Evolutionary conservation across 2,888 invertebrate species (phyloP).

Genomic region (Cephus rjabovi): DNA sequence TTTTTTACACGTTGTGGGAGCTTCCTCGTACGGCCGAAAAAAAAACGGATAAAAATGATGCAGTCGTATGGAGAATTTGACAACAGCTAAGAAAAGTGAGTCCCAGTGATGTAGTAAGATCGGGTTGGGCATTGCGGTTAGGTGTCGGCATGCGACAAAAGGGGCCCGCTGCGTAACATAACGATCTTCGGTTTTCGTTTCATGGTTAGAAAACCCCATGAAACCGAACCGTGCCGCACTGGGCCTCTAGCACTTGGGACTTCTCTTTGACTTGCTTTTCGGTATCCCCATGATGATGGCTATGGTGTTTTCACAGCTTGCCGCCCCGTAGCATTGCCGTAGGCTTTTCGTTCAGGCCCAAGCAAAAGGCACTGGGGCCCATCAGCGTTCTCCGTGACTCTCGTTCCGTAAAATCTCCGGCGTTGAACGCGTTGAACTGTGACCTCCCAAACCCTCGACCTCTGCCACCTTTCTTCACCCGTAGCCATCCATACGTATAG

Average conservation of each 20-base stretch:
- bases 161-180: conserved; percentile 62
- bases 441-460: conserved; percentile 31
- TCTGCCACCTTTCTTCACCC: not conserved
- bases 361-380: conserved; percentile 27
- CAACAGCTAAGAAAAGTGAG: not conserved
- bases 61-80: not conserved
- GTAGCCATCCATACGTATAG: not conserved
- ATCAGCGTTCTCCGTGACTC: conserved; percentile 20
- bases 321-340: conserved; percentile 35
- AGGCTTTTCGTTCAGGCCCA: conserved; percentile 27
- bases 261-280: conserved; percentile 5
- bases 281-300: conserved; percentile 4
- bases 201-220: conserved; percentile 58
- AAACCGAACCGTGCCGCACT: conserved; percentile 44
- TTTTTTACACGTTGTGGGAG: not conserved
- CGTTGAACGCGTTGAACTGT: conserved; percentile 53
- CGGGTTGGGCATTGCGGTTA: conserved; percentile 51
- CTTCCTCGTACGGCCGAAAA: not conserved
- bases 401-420: conserved; percentile 42
- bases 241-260: conserved; percentile 34
- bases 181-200: conserved; percentile 64
- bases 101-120: not conserved
- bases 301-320: conserved; percentile 59
- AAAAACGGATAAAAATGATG: not conserved
- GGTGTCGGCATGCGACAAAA: conserved; percentile 64